Evolutionary conservation across 2,797 vertebrate species (phyloP), one percentile per base, ranked within the genome.

Genomic region (Dermochelys coriacea): DNA sequence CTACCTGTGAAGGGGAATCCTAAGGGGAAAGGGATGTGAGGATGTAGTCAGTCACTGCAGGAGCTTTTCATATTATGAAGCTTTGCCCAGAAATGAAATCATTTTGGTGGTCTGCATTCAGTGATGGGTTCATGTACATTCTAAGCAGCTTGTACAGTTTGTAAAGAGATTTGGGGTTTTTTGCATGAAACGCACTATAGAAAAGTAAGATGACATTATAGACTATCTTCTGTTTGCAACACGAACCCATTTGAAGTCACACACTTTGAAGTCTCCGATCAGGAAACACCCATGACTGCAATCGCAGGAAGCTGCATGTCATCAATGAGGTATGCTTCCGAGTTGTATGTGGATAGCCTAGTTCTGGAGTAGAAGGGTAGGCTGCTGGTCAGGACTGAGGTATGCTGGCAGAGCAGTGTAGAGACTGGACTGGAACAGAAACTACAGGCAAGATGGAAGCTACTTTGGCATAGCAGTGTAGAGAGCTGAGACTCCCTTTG

Each of bases 161-260:
- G 27, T 5, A 51, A 51, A 51, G n/a, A 54, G n/a, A 59, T 59
- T 31, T 31, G 57, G 29, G 3, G 14, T 31, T 75, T 51, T 49
- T 3, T 12, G 15, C 25, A 0, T 12, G 18, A 47, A 68, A 80
- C 19, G 2, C 18, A 50, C 3, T 4, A 0, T 1, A 0, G 1
- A 47, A 49, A 14, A 71, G 25, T 11, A 68, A 59, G 27, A 16
- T 16, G 12, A 1, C 0, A 0, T 3, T 6, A 19, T 29, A 55
- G 29, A 10, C 11, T 15, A 23, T 54, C 52, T n/a, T 12, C 19
- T 59, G 29, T 21, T 47, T 29, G 0, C 0, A 52, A 16, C 27
- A 59, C 6, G 57, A 59, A 31, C 57, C 5, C 12, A 14, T 41
- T 41, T 41, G 41, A 41, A 41, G 41, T 59, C 57, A 59, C 6